Evolutionary conservation across 53 echinoderm and acorn worm species (phyloP).

Genomic region (Echinarachnius parma): DNA sequence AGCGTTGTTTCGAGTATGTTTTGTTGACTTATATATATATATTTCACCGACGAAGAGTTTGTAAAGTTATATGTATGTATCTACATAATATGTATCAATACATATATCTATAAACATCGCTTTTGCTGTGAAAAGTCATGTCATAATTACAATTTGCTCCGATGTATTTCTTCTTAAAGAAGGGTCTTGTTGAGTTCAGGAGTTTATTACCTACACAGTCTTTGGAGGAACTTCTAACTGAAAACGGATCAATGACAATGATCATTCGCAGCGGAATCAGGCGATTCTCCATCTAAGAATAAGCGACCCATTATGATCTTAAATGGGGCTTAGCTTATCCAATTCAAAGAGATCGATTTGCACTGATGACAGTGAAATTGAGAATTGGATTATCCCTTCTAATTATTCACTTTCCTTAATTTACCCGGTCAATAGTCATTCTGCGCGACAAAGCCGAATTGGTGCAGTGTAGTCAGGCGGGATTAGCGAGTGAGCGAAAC

Average conservation of each 20-base stretch:
- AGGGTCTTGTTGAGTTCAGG: too few relatives aligned
- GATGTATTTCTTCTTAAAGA: too few relatives aligned
- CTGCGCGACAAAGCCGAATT: conserved; percentile 3
- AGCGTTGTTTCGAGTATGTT: too few relatives aligned
- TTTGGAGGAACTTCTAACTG: too few relatives aligned
- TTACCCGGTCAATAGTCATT: conserved; percentile 24
- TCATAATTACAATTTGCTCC: too few relatives aligned
- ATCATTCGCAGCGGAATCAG: not conserved
- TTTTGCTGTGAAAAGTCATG: too few relatives aligned
- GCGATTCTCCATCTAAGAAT: not conserved
- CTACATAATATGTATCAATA: too few relatives aligned
- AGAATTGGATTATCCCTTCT: conserved; percentile 41
- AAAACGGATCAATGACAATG: not conserved
- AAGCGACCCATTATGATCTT: conserved; percentile 3
- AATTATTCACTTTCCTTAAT: conserved; percentile 43
- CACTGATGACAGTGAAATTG: conserved; percentile 39
- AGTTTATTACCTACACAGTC: too few relatives aligned
- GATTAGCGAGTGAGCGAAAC: not conserved
- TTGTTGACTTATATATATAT: too few relatives aligned
- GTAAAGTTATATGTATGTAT: too few relatives aligned
- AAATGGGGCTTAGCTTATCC: conserved; percentile 35
- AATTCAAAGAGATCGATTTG: not conserved
- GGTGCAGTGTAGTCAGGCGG: not conserved
- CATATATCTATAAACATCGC: too few relatives aligned
- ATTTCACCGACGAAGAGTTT: too few relatives aligned